Evolutionary conservation across 2,113 vertebrate genomes (phyloP).

Genomic region (Rhabdomys dilectus): DNA sequence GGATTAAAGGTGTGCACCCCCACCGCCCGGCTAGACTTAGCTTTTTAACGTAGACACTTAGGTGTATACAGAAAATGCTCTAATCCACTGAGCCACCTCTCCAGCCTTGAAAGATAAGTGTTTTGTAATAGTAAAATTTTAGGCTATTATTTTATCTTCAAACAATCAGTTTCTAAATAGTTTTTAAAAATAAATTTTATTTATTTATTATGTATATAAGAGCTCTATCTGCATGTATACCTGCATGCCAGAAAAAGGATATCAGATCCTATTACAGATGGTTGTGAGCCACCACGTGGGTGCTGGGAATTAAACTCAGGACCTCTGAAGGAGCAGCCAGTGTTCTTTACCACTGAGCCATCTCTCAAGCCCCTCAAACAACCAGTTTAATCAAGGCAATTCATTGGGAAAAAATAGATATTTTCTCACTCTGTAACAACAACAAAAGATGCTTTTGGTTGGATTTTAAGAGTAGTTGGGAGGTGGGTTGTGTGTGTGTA

Average conservation of each 20-base stretch:
- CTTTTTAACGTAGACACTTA: neutral
- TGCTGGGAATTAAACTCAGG: no score
- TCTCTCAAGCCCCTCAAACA: no score
- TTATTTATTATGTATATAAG: no score
- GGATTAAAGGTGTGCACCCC: no score
- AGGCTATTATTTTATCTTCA: neutral
- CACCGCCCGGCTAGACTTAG: no score
- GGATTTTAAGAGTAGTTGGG: constrained; percentile 40
- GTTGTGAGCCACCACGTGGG: no score
- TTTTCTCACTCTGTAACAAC: neutral
- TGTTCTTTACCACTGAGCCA: no score
- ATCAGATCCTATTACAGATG: no score
- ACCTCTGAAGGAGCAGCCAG: no score
- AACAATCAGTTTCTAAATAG: neutral
- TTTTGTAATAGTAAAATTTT: constrained; percentile 23
- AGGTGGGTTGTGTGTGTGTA: neutral
- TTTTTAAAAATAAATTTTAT: no score
- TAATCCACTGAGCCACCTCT: neutral
- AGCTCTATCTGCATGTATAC: no score
- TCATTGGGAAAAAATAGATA: constrained; percentile 40
- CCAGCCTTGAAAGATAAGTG: neutral
- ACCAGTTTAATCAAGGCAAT: neutral
- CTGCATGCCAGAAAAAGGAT: no score
- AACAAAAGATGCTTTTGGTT: neutral
- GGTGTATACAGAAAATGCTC: neutral